Base-by-base conservation (phyloP, 2,888 invertebrate species). In the Harpagoxenus sublaevis region DNA sequence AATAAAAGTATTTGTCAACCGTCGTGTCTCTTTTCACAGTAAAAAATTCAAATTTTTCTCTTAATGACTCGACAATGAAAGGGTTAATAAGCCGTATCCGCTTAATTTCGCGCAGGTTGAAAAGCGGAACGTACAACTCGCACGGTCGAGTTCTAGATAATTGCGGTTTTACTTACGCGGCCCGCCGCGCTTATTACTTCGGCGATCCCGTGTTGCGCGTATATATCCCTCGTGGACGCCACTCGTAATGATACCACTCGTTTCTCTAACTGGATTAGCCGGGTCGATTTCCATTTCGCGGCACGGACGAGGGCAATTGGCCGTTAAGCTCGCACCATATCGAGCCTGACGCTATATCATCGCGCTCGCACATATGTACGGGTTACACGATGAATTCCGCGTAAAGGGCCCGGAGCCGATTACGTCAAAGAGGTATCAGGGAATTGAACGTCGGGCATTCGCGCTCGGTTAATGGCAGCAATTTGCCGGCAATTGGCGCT, bases 391-490 rank as follows among this genome's bases (percentile, higher is more conserved):
- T 68, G 78, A 87, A 84, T 74, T 77, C 39, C 87, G 63, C 85
- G 88, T 87, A 86, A 83, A 87, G 66, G 57, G 65, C 51, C 12
- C 23, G 79, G 79, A 18, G 82, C 62, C 73, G 68, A 87, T 87
- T 87, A 82, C 86, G 79, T 75, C 87, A 84, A 89, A 73, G 88
- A 89, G 89, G 90, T 90, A 91, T 92, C 87, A 86, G 87, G 84
- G 89, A 92, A 92, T 92, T 90, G 92, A 92, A 91, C 91, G 86
- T 83, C 86, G 83, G 82, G 84, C 89, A 88, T 88, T 89, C 86
- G 88, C 86, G 81, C 88, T 68, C 83, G 66, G 66, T 57, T 90
- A 90, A 91, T 90, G 88, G 82, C 88, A 86, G 90, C 89, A 87
- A 92, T 92, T 92, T 87, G n/a, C 65, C 5, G 23, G 12, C 28